Percentiles rank a stretch among this genome's conserved stretches.
These are phyloP conservation scores for Steinernema feltiae DNA, from an alignment of 1,140 invertebrate genomes.

Conservation along the genomic window DNA sequence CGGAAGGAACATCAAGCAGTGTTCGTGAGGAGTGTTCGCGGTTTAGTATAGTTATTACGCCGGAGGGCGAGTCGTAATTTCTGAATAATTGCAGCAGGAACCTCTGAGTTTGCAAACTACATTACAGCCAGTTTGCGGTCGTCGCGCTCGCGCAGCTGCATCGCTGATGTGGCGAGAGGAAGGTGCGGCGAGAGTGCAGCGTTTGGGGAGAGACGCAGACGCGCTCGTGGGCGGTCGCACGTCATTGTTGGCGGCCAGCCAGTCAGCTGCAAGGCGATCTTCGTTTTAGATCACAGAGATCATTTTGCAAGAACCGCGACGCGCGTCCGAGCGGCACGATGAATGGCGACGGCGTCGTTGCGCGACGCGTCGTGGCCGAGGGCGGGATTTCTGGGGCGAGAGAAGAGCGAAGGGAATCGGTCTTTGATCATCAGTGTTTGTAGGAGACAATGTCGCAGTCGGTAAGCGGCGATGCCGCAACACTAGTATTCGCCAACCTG, in stretches of 20 bases:
- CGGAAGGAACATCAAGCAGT: not conserved
- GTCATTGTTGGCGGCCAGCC: slow-evolving; percentile 10
- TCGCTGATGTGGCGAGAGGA: not conserved
- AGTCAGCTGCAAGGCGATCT: slow-evolving; percentile 14
- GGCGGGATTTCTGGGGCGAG: slow-evolving; percentile 3
- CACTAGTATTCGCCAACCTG: slow-evolving; percentile 10
- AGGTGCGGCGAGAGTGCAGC: slow-evolving; percentile 5
- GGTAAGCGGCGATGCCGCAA: slow-evolving; percentile 2
- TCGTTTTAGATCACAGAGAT: slow-evolving; percentile 15
- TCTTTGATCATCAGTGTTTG: slow-evolving; percentile 15
- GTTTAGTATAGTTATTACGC: not conserved
- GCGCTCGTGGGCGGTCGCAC: slow-evolving; percentile 8
- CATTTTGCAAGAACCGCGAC: slow-evolving; percentile 13
- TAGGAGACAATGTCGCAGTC: slow-evolving; percentile 13
- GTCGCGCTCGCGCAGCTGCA: slow-evolving; percentile 8
- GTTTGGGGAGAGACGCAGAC: slow-evolving; percentile 2
- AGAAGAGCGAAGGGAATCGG: slow-evolving; percentile 14
- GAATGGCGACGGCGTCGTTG: not conserved
- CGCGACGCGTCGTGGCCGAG: not conserved
- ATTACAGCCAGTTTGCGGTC: slow-evolving; percentile 10
- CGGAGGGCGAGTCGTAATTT: slow-evolving; percentile 5
- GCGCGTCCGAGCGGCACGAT: slow-evolving; percentile 12
- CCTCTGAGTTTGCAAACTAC: slow-evolving; percentile 13
- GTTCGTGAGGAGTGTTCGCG: not conserved
- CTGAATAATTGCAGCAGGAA: slow-evolving; percentile 6